A percentile compares a stretch with the other conserved stretches of the same genome.
Conservation (phyloP, 1,140 invertebrate genomes). For the Linepithema humile region DNA sequence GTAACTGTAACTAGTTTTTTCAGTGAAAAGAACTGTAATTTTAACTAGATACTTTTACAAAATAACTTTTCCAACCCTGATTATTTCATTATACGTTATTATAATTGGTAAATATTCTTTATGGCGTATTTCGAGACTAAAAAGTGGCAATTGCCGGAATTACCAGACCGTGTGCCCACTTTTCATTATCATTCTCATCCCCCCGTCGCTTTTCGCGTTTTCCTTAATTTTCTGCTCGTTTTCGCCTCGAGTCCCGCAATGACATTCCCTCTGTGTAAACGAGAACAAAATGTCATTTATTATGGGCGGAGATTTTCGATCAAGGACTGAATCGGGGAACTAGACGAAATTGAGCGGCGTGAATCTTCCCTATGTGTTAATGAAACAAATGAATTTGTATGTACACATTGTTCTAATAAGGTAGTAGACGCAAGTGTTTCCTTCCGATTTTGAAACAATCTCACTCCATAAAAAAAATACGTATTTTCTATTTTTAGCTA, state of each 20-base stretch:
- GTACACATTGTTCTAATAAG: slow-evolving; percentile 48
- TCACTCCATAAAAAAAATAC: too few species aligned
- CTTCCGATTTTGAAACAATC: too few species aligned
- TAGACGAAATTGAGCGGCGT: slow-evolving; percentile 55
- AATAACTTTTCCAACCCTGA: too few species aligned
- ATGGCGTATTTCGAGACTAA: background rate
- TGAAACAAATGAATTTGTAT: slow-evolving; percentile 45
- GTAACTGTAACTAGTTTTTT: too few species aligned
- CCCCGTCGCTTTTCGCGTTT: background rate
- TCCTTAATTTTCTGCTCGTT: slow-evolving; percentile 56
- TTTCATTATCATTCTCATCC: slow-evolving; percentile 42
- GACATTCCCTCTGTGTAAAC: background rate
- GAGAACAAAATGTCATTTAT: slow-evolving; percentile 56
- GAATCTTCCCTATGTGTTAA: slow-evolving; percentile 19
- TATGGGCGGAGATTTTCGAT: slow-evolving; percentile 61
- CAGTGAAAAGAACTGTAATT: too few species aligned
- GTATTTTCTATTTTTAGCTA: too few species aligned
- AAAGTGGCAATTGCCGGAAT: background rate
- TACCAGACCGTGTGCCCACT: background rate
- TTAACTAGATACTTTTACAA: too few species aligned
- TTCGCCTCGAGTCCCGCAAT: background rate
- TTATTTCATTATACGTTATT: too few species aligned
- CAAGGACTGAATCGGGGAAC: slow-evolving; percentile 57
- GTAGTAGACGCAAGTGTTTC: too few species aligned
- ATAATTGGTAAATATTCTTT: too few species aligned